Percentiles rank a stretch among this genome's conserved stretches.
Evolutionary conservation across 2,113 vertebrate genomes (phyloP).

Genomic region (Piprites chloris): DNA sequence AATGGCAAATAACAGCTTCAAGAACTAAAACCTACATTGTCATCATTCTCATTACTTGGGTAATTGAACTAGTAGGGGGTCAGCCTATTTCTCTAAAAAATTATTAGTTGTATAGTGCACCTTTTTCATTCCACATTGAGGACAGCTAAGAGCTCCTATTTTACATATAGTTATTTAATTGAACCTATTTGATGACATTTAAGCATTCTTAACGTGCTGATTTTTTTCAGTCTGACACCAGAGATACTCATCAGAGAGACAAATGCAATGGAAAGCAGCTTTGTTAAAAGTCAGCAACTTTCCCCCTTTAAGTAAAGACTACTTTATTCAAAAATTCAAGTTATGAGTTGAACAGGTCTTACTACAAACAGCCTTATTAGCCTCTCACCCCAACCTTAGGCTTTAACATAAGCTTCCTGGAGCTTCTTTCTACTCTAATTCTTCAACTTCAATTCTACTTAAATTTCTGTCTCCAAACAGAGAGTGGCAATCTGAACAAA

Average conservation of each 20-base stretch:
- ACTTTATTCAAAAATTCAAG: not conserved
- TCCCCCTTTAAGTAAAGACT: not conserved
- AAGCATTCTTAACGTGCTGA: fast-evolving
- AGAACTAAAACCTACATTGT: not conserved
- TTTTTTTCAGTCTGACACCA: not conserved
- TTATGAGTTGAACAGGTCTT: not conserved
- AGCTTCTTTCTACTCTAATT: not conserved
- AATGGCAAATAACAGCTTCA: not conserved
- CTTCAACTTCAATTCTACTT: not conserved
- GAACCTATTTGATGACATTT: not conserved
- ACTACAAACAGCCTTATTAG: not conserved
- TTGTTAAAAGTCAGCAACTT: not conserved
- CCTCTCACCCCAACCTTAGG: not conserved
- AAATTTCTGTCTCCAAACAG: not conserved
- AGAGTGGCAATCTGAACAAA: not conserved
- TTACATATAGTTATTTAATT: not conserved
- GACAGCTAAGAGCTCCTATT: not conserved
- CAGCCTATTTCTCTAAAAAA: not conserved
- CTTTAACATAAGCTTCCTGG: not conserved
- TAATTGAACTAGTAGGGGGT: not conserved
- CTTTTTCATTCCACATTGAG: not conserved
- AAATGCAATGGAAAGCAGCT: not conserved
- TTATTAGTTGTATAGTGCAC: not conserved
- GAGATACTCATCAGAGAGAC: not conserved
- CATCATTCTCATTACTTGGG: not conserved